Percentiles rank a stretch among this genome's conserved stretches.
Conservation (phyloP, 2,888 invertebrate species). For the Trissolcus japonicus region DNA sequence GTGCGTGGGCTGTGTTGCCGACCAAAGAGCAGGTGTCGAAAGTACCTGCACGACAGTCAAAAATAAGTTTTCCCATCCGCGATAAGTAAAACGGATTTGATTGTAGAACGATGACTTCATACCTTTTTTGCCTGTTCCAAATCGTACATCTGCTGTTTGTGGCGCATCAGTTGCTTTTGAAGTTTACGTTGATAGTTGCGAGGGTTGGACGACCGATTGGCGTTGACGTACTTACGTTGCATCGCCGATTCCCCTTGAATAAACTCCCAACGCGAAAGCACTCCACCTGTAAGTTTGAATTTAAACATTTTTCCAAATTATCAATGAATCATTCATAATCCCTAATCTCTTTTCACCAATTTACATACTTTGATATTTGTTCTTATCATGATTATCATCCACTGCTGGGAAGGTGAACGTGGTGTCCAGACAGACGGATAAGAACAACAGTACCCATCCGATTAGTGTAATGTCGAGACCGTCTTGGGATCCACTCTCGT, state of each 20-base stretch:
- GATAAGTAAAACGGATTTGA: too few relatives aligned
- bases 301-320: background rate
- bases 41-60: slow-evolving; percentile 29
- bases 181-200: slow-evolving; percentile 82
- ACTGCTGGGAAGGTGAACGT: slow-evolving; percentile 64
- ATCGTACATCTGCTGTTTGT: slow-evolving; percentile 82
- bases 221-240: slow-evolving; percentile 76
- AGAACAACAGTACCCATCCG: slow-evolving; percentile 86
- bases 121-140: slow-evolving; percentile 82
- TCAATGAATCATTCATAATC: background rate
- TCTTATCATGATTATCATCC: slow-evolving; percentile 72
- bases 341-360: background rate
- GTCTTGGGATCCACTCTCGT: slow-evolving; percentile 60
- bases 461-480: slow-evolving; percentile 75
- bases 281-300: slow-evolving; percentile 60
- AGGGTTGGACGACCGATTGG: slow-evolving; percentile 72
- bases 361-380: slow-evolving; percentile 70
- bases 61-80: too few relatives aligned
- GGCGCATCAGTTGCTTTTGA: slow-evolving; percentile 85
- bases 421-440: slow-evolving; percentile 83
- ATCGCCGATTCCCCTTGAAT: slow-evolving; percentile 86
- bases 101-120: slow-evolving; percentile 1
- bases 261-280: slow-evolving; percentile 89
- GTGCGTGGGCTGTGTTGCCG: slow-evolving; percentile 69
- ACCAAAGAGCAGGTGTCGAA: slow-evolving; percentile 73